Evolutionary conservation across 2,888 invertebrate species (phyloP), one percentile per base, ranked within the genome.

Genomic region (Ormia ochracea): DNA sequence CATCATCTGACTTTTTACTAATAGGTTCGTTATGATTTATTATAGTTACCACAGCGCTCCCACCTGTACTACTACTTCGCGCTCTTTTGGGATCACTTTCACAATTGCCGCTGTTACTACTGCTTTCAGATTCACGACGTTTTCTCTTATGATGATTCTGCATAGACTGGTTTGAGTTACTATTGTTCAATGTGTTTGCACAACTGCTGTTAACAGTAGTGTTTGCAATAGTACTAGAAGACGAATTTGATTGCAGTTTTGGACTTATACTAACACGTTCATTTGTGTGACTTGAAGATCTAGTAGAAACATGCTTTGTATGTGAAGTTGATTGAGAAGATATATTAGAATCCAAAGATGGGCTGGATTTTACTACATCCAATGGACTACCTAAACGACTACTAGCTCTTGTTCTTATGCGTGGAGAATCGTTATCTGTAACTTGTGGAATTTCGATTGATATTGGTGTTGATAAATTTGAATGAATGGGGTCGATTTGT

Each of bases 391-490:
- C 93, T 84, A 94, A 89, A 85, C 94, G 93, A 86, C 93, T 93
- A 83, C 93, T 92, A 19, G 93, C 93, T 54, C 94, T 90, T 52
- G 94, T 94, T 65, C 94, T 90, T 9, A 93, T 92, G 65, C 92
- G 91, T 12, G 91, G 90, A 85, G 90, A 76, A 86, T 90, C 87
- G 78, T 83, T 63, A 36, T 89, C 89, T 9, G 56, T 43, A 84
- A 91, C 87, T 79, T 92, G 89, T 4, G 96, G 96, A 84, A 96
- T 96, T 88, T 96, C 96, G 84, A 96, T 96, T 1, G 96, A 91
- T 84, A 96, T 91, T 87, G 96, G 96, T 85, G 95, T 94, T 31
- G 59, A 50, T 33, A 87, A 79, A 36, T 31, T 75, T 38, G 65
- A 21, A 12, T 73, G 48, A 26, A 33, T 31, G 3, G 48, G 36